phyloP scores from a whole-genome alignment of 2,113 vertebrate genomes.

The Anarrhichthys ocellatus region DNA sequence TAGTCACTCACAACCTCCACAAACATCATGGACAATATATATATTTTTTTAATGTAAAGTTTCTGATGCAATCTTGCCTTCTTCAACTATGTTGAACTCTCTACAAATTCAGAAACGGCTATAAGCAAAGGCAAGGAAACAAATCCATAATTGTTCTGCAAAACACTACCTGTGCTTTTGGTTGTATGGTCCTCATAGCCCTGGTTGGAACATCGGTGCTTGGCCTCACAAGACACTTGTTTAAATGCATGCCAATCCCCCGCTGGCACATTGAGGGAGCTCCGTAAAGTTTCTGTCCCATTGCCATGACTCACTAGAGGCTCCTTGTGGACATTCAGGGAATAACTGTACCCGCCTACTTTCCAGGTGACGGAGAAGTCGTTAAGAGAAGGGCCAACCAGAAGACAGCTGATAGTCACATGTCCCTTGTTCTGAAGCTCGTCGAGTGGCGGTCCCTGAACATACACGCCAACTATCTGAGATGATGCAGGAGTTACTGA shows the following conservation, averaged over 20 bases:
- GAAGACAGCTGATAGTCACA: conserved; percentile 72
- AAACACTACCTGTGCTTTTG: conserved; percentile 64
- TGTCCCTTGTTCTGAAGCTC: neutral
- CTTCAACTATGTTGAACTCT: neutral
- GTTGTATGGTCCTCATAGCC: conserved; percentile 41
- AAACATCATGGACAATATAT: neutral
- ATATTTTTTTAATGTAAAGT: too few species aligned
- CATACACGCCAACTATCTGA: conserved; percentile 55
- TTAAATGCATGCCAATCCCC: conserved; percentile 56
- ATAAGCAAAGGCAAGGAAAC: neutral
- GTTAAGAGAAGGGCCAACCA: conserved; percentile 56
- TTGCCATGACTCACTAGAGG: conserved; percentile 50
- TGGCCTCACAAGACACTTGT: conserved; percentile 74
- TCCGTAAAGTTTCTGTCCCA: conserved; percentile 71
- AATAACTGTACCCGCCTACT: neutral
- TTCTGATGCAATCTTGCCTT: neutral
- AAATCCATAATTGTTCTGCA: neutral
- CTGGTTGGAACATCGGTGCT: conserved; percentile 57
- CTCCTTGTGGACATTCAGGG: neutral
- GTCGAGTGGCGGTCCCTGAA: conserved; percentile 54
- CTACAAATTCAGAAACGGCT: neutral
- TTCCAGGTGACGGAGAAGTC: conserved; percentile 75
- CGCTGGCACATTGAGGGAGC: conserved; percentile 49
- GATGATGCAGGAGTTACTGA: conserved; percentile 66
- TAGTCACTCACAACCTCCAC: neutral